Percentiles rank a stretch among this genome's conserved stretches.
These are phyloP conservation scores for Drosophila ercepeae DNA, from an alignment of 1,140 invertebrate genomes.

Conservation along the genomic window DNA sequence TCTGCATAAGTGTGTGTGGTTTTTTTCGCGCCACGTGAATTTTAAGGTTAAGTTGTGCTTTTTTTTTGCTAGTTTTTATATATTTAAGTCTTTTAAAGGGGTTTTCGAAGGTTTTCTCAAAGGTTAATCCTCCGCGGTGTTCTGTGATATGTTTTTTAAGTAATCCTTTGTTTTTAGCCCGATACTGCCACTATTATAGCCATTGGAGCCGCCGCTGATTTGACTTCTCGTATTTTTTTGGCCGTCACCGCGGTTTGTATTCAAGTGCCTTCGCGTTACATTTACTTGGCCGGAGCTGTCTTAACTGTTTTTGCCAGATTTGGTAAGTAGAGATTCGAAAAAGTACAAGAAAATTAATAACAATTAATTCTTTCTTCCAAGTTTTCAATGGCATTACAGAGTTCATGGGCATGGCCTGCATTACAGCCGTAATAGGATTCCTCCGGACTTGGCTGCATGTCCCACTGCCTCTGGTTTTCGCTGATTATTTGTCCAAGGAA, in stretches of 20 bases:
- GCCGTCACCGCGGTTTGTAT: conserved; percentile 84
- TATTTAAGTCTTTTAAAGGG: too few relatives aligned
- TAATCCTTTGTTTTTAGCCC: conserved; percentile 33
- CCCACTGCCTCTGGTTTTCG: conserved; percentile 86
- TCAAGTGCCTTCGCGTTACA: conserved; percentile 84
- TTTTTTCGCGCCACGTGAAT: background rate
- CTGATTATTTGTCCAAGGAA: conserved; percentile 87
- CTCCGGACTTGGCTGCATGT: conserved; percentile 85
- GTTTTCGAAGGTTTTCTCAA: too few relatives aligned
- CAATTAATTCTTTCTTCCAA: conserved; percentile 2
- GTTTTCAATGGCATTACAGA: conserved; percentile 69
- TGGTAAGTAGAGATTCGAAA: conserved; percentile 72
- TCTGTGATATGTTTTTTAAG: background rate
- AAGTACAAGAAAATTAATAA: background rate
- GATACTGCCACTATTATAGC: conserved; percentile 85
- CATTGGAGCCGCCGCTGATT: conserved; percentile 85
- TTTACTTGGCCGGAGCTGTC: conserved; percentile 85
- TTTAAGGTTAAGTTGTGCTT: background rate
- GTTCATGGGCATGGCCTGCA: conserved; percentile 78
- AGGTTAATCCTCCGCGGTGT: too few relatives aligned
- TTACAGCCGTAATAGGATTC: conserved; percentile 85
- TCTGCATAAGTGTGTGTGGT: background rate
- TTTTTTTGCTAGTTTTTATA: background rate
- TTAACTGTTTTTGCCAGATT: conserved; percentile 84
- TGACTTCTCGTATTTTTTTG: conserved; percentile 84